Base-by-base conservation (phyloP, 2,797 vertebrate species). In the Carapus acus region DNA sequence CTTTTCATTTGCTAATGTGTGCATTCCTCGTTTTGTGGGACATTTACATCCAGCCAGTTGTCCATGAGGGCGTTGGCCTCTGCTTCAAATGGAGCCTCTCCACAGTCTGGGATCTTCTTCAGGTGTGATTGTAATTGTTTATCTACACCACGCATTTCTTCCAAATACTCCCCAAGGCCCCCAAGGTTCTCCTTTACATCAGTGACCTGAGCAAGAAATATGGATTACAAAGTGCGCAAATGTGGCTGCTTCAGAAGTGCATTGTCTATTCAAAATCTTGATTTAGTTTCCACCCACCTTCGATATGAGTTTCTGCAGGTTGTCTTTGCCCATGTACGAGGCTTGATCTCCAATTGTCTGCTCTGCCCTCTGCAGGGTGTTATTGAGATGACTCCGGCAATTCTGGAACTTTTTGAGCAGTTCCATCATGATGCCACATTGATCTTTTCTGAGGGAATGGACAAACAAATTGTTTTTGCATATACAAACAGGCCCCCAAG, bases 271-370 rank as follows among this genome's bases (percentile, higher is more conserved):
- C 21, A 37, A 2, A 36, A 5, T 21, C 2, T 15, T 4, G 20
- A 2, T 2, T 22, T 1, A 39, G 3, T 5, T 23, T 6, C 16
- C 5, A 17, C 20, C 53, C 59, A 94, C 96, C 88, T 90, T 93
- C 22, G 74, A 49, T 22, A 94, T 86, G 2, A 88, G 85, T 17
- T 89, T 92, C 73, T 90, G 92, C 65, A 99, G 81, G 79, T 93
- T 96, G 33, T 95, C 94, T 65, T 92, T 98, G 45, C 94, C 90
- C 88, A 97, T 87, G 84, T 97, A 99, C 0, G 91, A 95, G 0
- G 86, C 83, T 57, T 89, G 90, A 14, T 91, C 89, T 1, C 83
- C 74, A 65, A 94, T 77, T 2, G 88, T 71, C 45, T 78, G 87
- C 82, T 98, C 94, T 31, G 92, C 93, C 63, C 85, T 92, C 83